A percentile compares a stretch with the other conserved stretches of the same genome.
These are phyloP conservation scores for Nephrotoma appendiculata DNA, from an alignment of 2,888 invertebrate species.

Conservation along the genomic window DNA sequence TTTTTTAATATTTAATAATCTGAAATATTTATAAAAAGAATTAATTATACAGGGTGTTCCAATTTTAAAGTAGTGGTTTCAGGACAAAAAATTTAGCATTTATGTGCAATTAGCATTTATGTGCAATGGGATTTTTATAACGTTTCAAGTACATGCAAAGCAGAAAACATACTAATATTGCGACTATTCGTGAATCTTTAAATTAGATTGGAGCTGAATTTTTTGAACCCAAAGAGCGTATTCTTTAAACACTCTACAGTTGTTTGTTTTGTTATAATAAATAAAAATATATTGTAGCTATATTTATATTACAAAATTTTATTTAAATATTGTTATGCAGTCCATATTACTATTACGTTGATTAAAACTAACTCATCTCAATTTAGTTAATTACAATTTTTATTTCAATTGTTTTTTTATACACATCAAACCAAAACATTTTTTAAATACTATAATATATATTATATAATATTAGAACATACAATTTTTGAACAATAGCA, in stretches of 20 bases:
- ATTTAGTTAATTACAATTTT: neutral
- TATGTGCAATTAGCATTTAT: no score
- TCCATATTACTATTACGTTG: neutral
- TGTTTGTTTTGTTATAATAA: neutral
- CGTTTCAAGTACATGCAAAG: no score
- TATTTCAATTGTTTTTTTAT: neutral
- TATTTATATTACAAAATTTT: neutral
- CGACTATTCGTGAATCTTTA: no score
- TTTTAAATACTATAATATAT: neutral
- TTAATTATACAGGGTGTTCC: no score
- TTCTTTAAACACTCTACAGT: no score
- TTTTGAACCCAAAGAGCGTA: no score
- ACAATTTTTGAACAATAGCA: neutral
- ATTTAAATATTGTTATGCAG: neutral
- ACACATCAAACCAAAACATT: neutral
- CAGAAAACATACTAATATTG: no score
- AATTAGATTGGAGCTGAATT: no score
- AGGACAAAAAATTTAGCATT: no score
- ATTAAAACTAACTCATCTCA: neutral
- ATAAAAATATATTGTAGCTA: neutral
- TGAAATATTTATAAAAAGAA: neutral
- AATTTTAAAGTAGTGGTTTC: no score
- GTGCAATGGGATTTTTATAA: no score
- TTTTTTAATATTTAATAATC: neutral
- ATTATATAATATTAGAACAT: neutral